Evolutionary conservation across 2,888 invertebrate genomes (phyloP).

Genomic region (Neoscelio sp.): DNA sequence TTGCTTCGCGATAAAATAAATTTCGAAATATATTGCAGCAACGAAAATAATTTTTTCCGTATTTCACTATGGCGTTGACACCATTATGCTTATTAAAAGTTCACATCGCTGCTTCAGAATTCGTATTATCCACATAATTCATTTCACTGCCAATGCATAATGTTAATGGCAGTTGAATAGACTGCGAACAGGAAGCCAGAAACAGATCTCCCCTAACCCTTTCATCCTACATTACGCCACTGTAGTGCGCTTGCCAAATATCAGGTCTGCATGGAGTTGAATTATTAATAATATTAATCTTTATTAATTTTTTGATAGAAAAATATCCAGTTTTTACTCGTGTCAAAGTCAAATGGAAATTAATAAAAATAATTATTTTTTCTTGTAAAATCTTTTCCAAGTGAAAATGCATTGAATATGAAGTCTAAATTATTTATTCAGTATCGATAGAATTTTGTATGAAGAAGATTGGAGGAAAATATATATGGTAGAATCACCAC

Average conservation of each 20-base stretch:
- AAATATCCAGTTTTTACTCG: no score
- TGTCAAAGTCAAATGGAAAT: no score
- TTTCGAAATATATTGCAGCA: slow-evolving; percentile 5
- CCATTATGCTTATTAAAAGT: slow-evolving; percentile 49
- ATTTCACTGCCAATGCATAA: slow-evolving; percentile 60
- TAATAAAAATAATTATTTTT: background rate
- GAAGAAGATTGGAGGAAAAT: no score
- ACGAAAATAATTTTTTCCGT: slow-evolving; percentile 21
- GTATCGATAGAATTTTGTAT: no score
- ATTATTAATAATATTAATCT: slow-evolving; percentile 36
- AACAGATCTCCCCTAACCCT: slow-evolving; percentile 59
- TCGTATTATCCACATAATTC: slow-evolving; percentile 49
- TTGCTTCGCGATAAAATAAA: background rate
- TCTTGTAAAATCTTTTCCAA: no score
- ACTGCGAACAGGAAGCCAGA: slow-evolving; percentile 49
- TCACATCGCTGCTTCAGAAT: slow-evolving; percentile 49
- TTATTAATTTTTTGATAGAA: slow-evolving; percentile 16
- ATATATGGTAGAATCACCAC: no score
- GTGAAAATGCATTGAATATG: no score
- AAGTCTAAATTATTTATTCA: no score
- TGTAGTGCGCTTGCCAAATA: slow-evolving; percentile 51
- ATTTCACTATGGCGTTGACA: slow-evolving; percentile 21
- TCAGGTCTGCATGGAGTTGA: slow-evolving; percentile 29
- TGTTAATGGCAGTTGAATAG: slow-evolving; percentile 62
- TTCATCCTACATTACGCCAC: slow-evolving; percentile 42